Evolutionary conservation across 2,113 vertebrate genomes (phyloP).

Genomic region (Rhinoptilus africanus): DNA sequence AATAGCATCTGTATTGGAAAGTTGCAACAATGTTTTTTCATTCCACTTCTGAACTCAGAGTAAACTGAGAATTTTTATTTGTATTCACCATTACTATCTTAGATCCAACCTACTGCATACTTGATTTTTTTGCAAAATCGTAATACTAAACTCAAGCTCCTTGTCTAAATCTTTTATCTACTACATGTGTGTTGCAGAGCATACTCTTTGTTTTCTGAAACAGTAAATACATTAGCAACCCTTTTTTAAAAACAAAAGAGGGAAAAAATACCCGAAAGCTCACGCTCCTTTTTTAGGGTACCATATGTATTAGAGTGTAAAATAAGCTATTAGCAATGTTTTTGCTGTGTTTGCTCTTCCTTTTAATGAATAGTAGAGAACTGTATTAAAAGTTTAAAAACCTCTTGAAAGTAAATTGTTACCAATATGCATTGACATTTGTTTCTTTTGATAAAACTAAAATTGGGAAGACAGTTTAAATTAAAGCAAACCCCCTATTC

Average conservation of each 20-base stretch:
- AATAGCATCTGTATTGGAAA: neutral
- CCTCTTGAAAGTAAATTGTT: neutral
- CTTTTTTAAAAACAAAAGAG: neutral
- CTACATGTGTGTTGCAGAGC: neutral
- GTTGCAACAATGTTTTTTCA: neutral
- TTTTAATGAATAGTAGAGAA: neutral
- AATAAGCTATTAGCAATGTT: neutral
- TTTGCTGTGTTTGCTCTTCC: neutral
- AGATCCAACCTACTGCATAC: neutral
- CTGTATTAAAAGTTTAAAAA: neutral
- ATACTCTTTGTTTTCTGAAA: neutral
- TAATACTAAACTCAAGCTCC: neutral
- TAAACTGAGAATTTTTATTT: neutral
- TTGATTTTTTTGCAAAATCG: neutral
- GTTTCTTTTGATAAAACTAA: neutral
- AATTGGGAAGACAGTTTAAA: neutral
- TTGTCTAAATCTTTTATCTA: neutral
- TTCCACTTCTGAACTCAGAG: neutral
- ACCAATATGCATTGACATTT: neutral
- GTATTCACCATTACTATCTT: neutral
- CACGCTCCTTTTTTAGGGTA: neutral
- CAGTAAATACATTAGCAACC: neutral
- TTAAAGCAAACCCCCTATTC: neutral
- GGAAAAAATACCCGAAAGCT: fast-evolving
- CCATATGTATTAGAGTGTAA: neutral